These are phyloP conservation scores for Apamea monoglypha DNA, from an alignment of 2,888 invertebrate genomes.

Conservation along the genomic window DNA sequence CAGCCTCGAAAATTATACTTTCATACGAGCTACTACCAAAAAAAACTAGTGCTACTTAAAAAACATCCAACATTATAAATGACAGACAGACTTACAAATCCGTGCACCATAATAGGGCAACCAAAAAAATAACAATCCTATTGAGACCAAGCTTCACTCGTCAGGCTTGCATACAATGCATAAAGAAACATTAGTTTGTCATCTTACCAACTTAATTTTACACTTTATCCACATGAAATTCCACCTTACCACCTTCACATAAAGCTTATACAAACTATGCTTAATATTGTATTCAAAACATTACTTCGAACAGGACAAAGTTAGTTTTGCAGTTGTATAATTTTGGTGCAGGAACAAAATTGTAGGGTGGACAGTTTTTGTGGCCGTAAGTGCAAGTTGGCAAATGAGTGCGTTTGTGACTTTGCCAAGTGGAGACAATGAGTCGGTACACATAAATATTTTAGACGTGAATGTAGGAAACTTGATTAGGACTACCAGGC, in stretches of 20 bases:
- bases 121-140: conserved; percentile 70
- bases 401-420: conserved; percentile 69
- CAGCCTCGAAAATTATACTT: conserved; percentile 61
- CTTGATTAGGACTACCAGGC: conserved; percentile 32
- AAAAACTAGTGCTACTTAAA: conserved; percentile 65
- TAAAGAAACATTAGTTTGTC: conserved; percentile 69
- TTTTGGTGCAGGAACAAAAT: conserved; percentile 51
- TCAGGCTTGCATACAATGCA: conserved; percentile 77
- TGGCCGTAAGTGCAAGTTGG: conserved; percentile 52
- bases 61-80: conserved; percentile 60
- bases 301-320: conserved; percentile 63
- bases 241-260: conserved; percentile 40
- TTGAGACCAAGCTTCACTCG: conserved; percentile 63
- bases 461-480: conserved; percentile 68
- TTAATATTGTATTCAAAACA: conserved; percentile 65
- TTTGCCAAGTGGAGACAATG: conserved; percentile 79
- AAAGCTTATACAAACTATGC: conserved; percentile 21
- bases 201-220: conserved; percentile 49
- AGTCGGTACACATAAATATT: conserved; percentile 74
- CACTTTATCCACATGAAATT: conserved; percentile 31
- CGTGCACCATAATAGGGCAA: conserved; percentile 68
- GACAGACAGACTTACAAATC: conserved; percentile 69
- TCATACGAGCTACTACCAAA: conserved; percentile 66
- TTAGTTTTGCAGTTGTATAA: conserved; percentile 33
- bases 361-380: conserved; percentile 24